Evolutionary conservation across 2,888 invertebrate species (phyloP).

Genomic region (Drosophila paracracens): DNA sequence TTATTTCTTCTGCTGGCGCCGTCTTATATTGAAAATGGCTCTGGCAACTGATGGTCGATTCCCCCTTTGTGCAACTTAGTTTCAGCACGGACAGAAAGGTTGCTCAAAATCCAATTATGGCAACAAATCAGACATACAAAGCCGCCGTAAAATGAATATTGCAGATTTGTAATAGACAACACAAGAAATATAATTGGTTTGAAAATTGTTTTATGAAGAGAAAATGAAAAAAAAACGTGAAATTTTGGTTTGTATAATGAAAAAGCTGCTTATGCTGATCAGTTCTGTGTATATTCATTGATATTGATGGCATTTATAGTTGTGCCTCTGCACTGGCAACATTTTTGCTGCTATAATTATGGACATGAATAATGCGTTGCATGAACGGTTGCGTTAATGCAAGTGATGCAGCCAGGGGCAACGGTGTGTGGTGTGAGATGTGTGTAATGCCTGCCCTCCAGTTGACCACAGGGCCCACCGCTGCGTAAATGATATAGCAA

Average conservation of each 20-base stretch:
- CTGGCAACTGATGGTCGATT: neutral
- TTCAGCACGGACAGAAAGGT: neutral
- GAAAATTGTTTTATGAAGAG: neutral
- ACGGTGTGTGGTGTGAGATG: neutral
- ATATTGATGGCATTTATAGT: neutral
- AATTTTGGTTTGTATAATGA: neutral
- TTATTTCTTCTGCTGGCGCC: neutral
- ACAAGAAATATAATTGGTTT: neutral
- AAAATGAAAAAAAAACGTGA: neutral
- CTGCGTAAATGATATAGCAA: slow-evolving; percentile 69
- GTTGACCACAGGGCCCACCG: slow-evolving; percentile 57
- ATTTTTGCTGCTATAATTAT: neutral
- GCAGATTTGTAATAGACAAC: neutral
- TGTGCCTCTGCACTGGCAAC: neutral
- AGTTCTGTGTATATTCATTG: neutral
- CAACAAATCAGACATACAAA: neutral
- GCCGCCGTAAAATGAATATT: neutral
- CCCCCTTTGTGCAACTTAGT: neutral
- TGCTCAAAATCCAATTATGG: neutral
- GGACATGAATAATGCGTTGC: neutral
- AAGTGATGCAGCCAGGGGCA: neutral
- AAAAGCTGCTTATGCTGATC: neutral
- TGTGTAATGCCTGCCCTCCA: slow-evolving; percentile 36
- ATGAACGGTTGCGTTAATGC: neutral
- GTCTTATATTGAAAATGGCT: neutral